Evolutionary conservation across 1,140 invertebrate genomes (phyloP), one percentile per base, ranked within the genome.

Genomic region (Meloidogyne floridensis): DNA sequence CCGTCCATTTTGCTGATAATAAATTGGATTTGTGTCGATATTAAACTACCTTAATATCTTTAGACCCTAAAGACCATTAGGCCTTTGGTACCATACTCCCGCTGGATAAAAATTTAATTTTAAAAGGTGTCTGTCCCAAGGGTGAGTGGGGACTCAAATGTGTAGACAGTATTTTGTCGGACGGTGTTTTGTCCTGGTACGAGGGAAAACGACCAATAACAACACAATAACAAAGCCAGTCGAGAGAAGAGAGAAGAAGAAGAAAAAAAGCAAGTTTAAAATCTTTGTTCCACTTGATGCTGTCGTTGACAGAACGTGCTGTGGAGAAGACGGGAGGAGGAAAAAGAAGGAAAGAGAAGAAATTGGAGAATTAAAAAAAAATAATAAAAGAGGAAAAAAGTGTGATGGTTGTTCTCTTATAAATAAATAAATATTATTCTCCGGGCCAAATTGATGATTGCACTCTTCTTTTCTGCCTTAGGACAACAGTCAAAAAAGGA

Each of bases 221-320:
- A 32, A 32, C 32, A 32, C 32, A 32, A 32, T n/a, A 65, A 65
- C 59, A 65, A 65, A 65, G 59, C 59, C 59, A 65, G 59, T 65
- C 59, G 59, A 65, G 59, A 65, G 59, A 9, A 15, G 13, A 59
- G 6, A 15, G 6, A 15, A n/a, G 15, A 65, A n/a, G 7, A 6
- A 65, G 59, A 15, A 32, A 32, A 32, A 32, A 32, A 32, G 32
- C 32, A 65, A 65, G 59, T 65, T 65, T 65, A 4, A 65, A 65
- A 65, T 65, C 59, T 65, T 65, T 65, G 59, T 65, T 65, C 59
- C 59, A 65, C 59, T 65, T 65, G 59, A 65, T 65, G 59, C 59
- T 65, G 59, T 65, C 59, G 59, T 65, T 65, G 59, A 65, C 59
- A 65, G 59, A 65, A 65, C 7, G 15, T 65, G 15, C 59, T 65